These are phyloP conservation scores for Pelochelys cantorii DNA, from an alignment of 2,797 vertebrate genomes.

Conservation along the genomic window DNA sequence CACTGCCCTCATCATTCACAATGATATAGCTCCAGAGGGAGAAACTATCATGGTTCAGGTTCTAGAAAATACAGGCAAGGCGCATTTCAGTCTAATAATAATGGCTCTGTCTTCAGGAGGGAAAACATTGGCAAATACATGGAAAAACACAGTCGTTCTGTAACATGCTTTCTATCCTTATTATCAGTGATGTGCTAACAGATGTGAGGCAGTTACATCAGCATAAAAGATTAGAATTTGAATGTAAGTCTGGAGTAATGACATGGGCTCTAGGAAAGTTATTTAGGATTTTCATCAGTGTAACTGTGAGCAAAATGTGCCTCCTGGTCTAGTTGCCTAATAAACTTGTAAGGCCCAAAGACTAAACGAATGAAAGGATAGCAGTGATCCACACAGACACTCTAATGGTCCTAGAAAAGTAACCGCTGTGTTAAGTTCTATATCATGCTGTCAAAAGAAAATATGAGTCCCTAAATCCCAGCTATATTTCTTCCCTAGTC, in stretches of 20 bases:
- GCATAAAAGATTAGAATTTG: too few species aligned
- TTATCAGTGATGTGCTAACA: not conserved
- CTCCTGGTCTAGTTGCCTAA: constrained; percentile 39
- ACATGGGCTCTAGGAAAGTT: constrained; percentile 3
- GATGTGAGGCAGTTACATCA: not conserved
- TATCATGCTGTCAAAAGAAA: constrained; percentile 3
- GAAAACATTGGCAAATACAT: not conserved
- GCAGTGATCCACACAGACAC: not conserved
- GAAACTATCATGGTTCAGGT: not conserved
- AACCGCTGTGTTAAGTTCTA: constrained; percentile 3
- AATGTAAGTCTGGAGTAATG: not conserved
- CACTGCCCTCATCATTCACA: not conserved
- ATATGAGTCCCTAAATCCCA: constrained; percentile 32
- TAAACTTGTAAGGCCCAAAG: constrained; percentile 31
- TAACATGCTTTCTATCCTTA: not conserved
- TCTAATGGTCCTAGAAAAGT: constrained; percentile 24
- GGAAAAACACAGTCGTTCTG: not conserved
- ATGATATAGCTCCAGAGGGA: not conserved
- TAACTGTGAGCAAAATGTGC: constrained; percentile 14
- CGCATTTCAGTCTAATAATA: not conserved
- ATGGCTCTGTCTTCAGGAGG: not conserved
- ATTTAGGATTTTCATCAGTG: constrained; percentile 27
- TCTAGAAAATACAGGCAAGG: not conserved
- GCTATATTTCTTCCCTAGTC: constrained; percentile 27
- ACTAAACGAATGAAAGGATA: constrained; percentile 32